phyloP scores from a whole-genome alignment of 2,888 invertebrate genomes.

The Ophion ellenae region DNA sequence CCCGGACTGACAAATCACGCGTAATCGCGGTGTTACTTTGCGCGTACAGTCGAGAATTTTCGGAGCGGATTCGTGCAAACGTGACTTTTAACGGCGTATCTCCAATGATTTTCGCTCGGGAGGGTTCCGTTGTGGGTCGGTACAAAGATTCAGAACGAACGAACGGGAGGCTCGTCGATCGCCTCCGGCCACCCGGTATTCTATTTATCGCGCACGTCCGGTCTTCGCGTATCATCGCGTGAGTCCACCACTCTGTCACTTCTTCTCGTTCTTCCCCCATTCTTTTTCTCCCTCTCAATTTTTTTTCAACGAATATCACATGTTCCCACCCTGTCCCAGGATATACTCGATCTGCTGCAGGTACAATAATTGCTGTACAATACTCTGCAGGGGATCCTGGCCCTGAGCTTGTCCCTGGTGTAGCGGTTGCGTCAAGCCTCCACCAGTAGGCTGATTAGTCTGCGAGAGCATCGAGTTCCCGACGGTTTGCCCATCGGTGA shows the following conservation, averaged over 20 bases:
- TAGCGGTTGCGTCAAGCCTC: constrained; percentile 78
- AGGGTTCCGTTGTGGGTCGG: constrained; percentile 29
- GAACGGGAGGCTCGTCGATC: constrained; percentile 44
- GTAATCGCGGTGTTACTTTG: neutral
- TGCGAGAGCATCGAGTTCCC: constrained; percentile 70
- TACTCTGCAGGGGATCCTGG: constrained; percentile 81
- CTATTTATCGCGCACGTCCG: neutral
- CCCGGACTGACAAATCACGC: neutral
- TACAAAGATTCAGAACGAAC: constrained; percentile 54
- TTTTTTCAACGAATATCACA: constrained; percentile 66
- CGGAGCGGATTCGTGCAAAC: neutral
- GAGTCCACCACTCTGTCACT: neutral
- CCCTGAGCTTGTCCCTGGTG: constrained; percentile 76
- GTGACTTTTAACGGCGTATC: neutral
- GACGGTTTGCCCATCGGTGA: constrained; percentile 72
- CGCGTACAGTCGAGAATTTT: constrained; percentile 4
- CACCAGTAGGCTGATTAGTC: constrained; percentile 76
- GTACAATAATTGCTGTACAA: constrained; percentile 81
- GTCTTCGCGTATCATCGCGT: neutral
- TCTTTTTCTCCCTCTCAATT: constrained; percentile 41
- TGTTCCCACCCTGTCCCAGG: constrained; percentile 81
- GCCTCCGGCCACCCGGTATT: too few species aligned
- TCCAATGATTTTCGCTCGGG: constrained; percentile 15
- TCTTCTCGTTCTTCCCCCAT: neutral
- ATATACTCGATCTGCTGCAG: constrained; percentile 80